A percentile compares a stretch with the other conserved stretches of the same genome.
Evolutionary conservation across 2,113 vertebrate genomes (phyloP).

Genomic region (Callorhinus ursinus): DNA sequence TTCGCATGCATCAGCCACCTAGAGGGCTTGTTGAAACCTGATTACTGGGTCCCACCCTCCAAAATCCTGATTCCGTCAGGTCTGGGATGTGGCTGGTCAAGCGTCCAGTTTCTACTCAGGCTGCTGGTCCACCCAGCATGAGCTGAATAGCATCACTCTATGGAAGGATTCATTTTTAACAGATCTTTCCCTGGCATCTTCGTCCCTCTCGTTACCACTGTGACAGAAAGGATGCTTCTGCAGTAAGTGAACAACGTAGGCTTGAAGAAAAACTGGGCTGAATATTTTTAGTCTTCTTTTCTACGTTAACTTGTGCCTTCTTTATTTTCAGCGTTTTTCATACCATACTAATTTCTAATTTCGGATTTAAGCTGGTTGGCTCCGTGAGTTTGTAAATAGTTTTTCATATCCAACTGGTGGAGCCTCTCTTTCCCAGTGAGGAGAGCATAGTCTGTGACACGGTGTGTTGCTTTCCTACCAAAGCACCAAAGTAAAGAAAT

Average conservation of each 20-base stretch:
- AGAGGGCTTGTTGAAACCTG: background rate
- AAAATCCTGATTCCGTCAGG: background rate
- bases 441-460: background rate
- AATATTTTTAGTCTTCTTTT: background rate
- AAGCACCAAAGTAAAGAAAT: conserved; percentile 7
- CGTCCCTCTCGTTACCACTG: background rate
- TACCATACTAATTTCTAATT: conserved; percentile 8
- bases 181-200: background rate
- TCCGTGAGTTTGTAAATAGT: background rate
- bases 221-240: background rate
- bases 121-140: background rate
- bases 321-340: background rate
- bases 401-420: background rate
- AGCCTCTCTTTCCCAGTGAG: background rate
- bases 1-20: background rate
- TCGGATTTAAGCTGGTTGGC: background rate
- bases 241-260: background rate
- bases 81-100: background rate
- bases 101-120: background rate
- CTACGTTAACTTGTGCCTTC: background rate
- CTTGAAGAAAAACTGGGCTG: background rate
- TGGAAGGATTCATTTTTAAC: background rate
- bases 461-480: background rate
- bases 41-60: background rate
- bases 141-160: background rate